phyloP scores from a whole-genome alignment of 2,113 vertebrate genomes.

The Pteronura brasiliensis region DNA sequence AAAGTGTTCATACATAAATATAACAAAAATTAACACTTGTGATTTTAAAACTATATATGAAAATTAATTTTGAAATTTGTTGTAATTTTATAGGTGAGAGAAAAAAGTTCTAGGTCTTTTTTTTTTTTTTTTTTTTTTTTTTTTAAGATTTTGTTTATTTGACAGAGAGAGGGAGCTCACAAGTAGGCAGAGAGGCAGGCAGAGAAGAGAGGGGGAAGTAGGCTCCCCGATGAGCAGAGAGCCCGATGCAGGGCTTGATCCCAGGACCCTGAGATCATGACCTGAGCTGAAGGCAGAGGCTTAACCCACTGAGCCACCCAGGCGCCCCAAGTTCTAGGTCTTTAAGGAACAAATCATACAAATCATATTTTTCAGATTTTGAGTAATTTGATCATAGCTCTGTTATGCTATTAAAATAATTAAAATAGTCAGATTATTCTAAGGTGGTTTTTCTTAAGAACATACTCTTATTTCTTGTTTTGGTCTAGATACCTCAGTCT shows the following conservation, averaged over 20 bases:
- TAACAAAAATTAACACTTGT: constrained; percentile 24
- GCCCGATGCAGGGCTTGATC: too few species aligned
- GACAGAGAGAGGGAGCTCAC: too few species aligned
- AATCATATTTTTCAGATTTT: background rate
- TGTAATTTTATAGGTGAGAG: constrained; percentile 37
- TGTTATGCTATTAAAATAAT: constrained; percentile 27
- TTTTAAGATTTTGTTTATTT: too few species aligned
- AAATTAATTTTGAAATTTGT: constrained; percentile 46
- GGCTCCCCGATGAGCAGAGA: too few species aligned
- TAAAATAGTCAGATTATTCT: background rate
- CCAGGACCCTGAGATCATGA: too few species aligned
- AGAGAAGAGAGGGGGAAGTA: too few species aligned
- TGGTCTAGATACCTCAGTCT: background rate
- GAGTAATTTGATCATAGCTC: constrained; percentile 25
- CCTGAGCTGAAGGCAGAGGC: too few species aligned
- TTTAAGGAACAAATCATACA: constrained; percentile 15
- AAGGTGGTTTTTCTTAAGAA: constrained; percentile 20
- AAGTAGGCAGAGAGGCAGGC: too few species aligned
- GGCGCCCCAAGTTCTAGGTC: background rate
- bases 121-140: too few species aligned
- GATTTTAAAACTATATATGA: background rate
- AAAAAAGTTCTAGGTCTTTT: background rate
- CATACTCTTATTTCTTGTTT: background rate
- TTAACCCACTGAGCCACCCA: too few species aligned
- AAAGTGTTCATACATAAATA: background rate